Evolutionary conservation across 2,888 invertebrate species (phyloP).

Genomic region (Malacosoma neustria): DNA sequence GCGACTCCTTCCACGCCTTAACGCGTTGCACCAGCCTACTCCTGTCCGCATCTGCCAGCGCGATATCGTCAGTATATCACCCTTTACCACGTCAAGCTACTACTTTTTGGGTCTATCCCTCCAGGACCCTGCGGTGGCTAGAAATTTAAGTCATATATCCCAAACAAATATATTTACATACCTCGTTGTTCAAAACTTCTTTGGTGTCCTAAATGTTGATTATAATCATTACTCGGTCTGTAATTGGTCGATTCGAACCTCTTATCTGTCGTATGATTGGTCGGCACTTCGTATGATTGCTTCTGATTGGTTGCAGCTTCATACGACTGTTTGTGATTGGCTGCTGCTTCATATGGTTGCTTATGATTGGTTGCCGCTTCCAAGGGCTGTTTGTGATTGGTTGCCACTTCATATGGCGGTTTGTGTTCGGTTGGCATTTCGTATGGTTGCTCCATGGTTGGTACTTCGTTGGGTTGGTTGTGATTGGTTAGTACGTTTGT

Average conservation of each 20-base stretch:
- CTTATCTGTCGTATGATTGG: constrained; percentile 24
- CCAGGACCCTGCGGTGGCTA: too few relatives aligned
- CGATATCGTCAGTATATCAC: too few relatives aligned
- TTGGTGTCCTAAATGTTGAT: constrained; percentile 7
- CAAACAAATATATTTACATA: too few relatives aligned
- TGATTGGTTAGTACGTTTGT: too few relatives aligned
- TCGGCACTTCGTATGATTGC: constrained; percentile 11
- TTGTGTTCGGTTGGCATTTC: constrained; percentile 12
- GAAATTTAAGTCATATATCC: too few relatives aligned
- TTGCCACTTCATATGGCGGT: constrained; percentile 11
- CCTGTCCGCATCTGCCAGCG: too few relatives aligned
- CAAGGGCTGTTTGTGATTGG: constrained; percentile 15
- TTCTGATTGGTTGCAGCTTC: constrained; percentile 12
- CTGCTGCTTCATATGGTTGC: constrained; percentile 8
- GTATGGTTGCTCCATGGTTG: constrained; percentile 15
- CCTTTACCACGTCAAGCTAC: too few relatives aligned
- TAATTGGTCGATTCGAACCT: constrained; percentile 14
- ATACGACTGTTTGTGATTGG: constrained; percentile 14
- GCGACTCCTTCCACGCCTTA: too few relatives aligned
- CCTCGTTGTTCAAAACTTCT: constrained; percentile 9
- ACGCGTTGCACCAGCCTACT: too few relatives aligned
- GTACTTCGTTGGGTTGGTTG: constrained; percentile 12
- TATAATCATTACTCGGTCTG: constrained; percentile 7
- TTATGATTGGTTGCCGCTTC: constrained; percentile 16
- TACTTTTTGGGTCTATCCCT: too few relatives aligned